phyloP scores from a whole-genome alignment of 2,888 invertebrate species.

The Mesopsocus fuscifrons region DNA sequence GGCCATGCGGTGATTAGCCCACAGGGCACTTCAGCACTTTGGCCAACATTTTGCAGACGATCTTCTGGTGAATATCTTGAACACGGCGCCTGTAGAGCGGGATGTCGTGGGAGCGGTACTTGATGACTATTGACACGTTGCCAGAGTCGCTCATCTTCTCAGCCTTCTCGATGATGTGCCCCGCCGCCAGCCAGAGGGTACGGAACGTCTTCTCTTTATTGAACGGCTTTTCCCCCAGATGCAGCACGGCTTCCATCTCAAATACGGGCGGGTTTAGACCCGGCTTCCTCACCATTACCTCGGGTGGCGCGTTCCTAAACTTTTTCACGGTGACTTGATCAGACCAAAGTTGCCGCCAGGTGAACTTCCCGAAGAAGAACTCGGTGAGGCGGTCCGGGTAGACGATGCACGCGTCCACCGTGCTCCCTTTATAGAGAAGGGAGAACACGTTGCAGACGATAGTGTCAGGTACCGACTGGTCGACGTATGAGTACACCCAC shows the following conservation, averaged over 20 bases:
- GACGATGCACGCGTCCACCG: slow-evolving; percentile 6
- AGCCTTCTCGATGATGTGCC: slow-evolving; percentile 22
- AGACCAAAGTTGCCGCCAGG: slow-evolving; percentile 17
- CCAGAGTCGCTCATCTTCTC: slow-evolving; percentile 19
- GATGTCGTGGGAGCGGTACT: slow-evolving; percentile 22
- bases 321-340: slow-evolving; percentile 8
- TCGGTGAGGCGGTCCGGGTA: slow-evolving; percentile 12
- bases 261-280: slow-evolving; percentile 19
- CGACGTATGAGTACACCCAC: slow-evolving; percentile 1
- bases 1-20: too few relatives aligned
- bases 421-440: slow-evolving; percentile 13
- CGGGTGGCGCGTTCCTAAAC: neutral
- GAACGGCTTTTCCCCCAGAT: slow-evolving; percentile 9
- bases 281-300: neutral
- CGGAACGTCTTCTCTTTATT: slow-evolving; percentile 18
- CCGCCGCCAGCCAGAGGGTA: slow-evolving; percentile 22
- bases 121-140: slow-evolving; percentile 24
- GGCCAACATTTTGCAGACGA: slow-evolving; percentile 21
- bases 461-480: neutral
- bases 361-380: slow-evolving; percentile 12
- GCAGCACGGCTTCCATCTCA: slow-evolving; percentile 17
- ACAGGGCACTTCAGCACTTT: slow-evolving; percentile 11
- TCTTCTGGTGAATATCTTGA: slow-evolving; percentile 23
- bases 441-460: slow-evolving; percentile 2
- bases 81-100: slow-evolving; percentile 23